phyloP scores from a whole-genome alignment of 2,113 vertebrate genomes.

The Phaetusa simplex region DNA sequence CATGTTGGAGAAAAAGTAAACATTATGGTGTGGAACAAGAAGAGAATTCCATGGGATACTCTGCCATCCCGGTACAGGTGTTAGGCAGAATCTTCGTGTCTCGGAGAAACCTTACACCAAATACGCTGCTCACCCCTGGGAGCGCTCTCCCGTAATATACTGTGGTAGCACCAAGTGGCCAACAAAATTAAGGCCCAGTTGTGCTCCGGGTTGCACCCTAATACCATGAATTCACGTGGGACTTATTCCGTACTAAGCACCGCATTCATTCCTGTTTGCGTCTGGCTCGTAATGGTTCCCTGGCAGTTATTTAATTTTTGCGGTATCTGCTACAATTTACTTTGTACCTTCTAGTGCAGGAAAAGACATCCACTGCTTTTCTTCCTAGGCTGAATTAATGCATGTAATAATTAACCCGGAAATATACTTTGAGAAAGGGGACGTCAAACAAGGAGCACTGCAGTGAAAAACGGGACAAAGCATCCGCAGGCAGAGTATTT shows the following conservation, averaged over 20 bases:
- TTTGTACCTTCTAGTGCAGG: not conserved
- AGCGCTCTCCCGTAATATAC: fast-evolving
- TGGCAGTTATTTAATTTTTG: not conserved
- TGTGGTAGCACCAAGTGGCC: not conserved
- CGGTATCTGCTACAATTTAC: not conserved
- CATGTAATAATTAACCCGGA: not conserved
- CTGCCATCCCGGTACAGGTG: not conserved
- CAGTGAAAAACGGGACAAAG: not conserved
- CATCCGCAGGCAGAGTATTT: not conserved
- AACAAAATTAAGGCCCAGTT: not conserved
- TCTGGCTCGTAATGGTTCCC: not conserved
- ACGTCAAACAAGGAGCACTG: not conserved
- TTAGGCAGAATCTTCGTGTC: not conserved
- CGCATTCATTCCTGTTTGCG: not conserved
- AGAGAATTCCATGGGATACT: not conserved
- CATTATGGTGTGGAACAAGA: not conserved
- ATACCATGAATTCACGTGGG: not conserved
- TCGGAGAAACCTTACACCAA: not conserved
- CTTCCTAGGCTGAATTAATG: not conserved
- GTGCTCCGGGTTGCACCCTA: not conserved
- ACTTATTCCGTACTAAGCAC: not conserved
- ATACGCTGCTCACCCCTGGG: not conserved
- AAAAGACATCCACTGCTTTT: not conserved
- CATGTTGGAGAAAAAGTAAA: not conserved
- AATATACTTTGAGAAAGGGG: not conserved